These are phyloP conservation scores for Rhagoletis zephyria DNA, from an alignment of 1,140 invertebrate genomes.

Conservation along the genomic window DNA sequence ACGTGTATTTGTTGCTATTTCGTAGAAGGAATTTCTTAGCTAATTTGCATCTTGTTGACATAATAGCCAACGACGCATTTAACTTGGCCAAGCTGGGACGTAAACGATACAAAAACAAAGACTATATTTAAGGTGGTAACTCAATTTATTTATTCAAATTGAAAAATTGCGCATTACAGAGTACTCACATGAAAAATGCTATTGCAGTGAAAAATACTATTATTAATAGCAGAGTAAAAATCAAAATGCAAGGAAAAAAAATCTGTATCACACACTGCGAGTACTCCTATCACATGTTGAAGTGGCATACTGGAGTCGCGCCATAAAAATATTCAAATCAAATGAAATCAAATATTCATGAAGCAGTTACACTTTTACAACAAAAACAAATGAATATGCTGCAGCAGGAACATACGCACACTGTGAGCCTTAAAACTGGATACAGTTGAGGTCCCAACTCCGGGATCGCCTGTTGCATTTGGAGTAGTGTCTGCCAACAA, in stretches of 20 bases:
- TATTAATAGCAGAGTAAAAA: slow-evolving; percentile 19
- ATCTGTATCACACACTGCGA: neutral
- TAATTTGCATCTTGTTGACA: slow-evolving; percentile 52
- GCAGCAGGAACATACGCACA: neutral
- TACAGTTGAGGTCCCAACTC: neutral
- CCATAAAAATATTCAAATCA: slow-evolving; percentile 41
- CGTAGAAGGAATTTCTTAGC: neutral
- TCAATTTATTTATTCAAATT: slow-evolving; percentile 58
- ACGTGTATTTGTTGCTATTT: neutral
- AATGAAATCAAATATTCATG: slow-evolving; percentile 51
- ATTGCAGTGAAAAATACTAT: slow-evolving; percentile 6
- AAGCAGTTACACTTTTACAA: slow-evolving; percentile 32
- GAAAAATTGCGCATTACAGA: neutral
- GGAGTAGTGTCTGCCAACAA: neutral
- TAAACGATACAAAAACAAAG: slow-evolving; percentile 29
- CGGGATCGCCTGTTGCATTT: neutral
- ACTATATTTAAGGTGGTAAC: slow-evolving; percentile 55
- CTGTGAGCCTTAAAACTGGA: neutral
- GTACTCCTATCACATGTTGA: neutral
- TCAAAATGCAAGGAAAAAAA: neutral
- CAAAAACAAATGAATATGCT: neutral
- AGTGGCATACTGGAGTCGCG: neutral
- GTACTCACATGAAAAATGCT: slow-evolving; percentile 1
- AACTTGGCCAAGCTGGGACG: neutral
- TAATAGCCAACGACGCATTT: slow-evolving; percentile 30